Evolutionary conservation across 1,140 invertebrate genomes (phyloP).

Genomic region (Diabrotica virgifera): DNA sequence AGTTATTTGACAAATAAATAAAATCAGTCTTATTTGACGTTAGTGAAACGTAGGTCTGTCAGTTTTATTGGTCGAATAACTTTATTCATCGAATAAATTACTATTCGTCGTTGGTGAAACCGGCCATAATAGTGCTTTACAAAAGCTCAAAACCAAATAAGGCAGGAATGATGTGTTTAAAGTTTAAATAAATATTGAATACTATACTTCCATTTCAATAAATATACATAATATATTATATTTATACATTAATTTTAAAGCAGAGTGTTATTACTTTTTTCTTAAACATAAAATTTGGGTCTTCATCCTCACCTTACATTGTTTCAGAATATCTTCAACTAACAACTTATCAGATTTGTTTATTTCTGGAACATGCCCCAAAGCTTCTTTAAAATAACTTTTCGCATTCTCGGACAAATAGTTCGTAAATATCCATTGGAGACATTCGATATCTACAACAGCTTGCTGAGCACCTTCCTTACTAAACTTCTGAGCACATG

Average conservation of each 20-base stretch:
- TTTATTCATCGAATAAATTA: too few species aligned
- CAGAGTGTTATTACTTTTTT: slow-evolving; percentile 11
- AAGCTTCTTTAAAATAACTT: slow-evolving; percentile 60
- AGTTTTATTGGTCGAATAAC: too few species aligned
- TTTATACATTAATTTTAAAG: background rate
- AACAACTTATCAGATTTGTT: slow-evolving; percentile 49
- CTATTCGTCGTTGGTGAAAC: too few species aligned
- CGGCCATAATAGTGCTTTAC: too few species aligned
- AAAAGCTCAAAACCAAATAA: too few species aligned
- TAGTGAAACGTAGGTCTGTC: too few species aligned
- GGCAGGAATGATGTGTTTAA: too few species aligned
- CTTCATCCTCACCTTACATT: slow-evolving; percentile 41
- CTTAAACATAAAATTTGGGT: slow-evolving; percentile 43
- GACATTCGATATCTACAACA: slow-evolving; percentile 58
- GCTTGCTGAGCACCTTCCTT: slow-evolving; percentile 67
- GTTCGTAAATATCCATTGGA: slow-evolving; percentile 54
- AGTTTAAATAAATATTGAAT: background rate
- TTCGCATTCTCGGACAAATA: slow-evolving; percentile 57
- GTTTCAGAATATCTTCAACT: slow-evolving; percentile 43
- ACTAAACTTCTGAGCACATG: slow-evolving; percentile 71
- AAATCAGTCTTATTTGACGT: too few species aligned
- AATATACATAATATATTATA: background rate
- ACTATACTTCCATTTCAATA: background rate
- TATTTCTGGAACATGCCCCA: slow-evolving; percentile 58
- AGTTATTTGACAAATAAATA: too few species aligned